A percentile compares a stretch with the other conserved stretches of the same genome.
Evolutionary conservation across 2,113 vertebrate genomes (phyloP).

Genomic region (Colossoma macropomum): DNA sequence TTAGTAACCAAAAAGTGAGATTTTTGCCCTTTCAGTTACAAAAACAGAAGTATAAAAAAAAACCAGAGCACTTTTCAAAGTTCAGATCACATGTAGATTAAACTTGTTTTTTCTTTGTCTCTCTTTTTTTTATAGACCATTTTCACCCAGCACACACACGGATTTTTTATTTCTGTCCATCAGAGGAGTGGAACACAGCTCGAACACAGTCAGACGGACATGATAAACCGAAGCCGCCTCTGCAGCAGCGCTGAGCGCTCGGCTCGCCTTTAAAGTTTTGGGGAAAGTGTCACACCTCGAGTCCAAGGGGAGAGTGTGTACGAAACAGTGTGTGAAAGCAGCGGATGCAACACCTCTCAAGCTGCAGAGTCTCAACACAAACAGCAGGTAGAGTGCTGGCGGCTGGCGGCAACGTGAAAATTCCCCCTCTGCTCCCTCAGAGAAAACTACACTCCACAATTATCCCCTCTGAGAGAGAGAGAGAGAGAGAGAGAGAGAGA

Average conservation of each 20-base stretch:
- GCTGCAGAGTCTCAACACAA: conserved; percentile 63
- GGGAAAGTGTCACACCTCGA: conserved; percentile 62
- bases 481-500: conserved; percentile 65
- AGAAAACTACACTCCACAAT: conserved; percentile 67
- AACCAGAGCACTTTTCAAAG: background rate
- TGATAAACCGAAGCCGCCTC: conserved; percentile 36
- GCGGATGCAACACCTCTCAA: conserved; percentile 67
- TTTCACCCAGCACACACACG: background rate
- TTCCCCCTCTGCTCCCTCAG: conserved; percentile 54
- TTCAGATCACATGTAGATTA: background rate
- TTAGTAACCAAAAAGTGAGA: too few relatives aligned
- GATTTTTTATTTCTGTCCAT: conserved; percentile 22
- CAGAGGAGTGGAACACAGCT: background rate
- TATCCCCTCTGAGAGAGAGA: conserved; percentile 66
- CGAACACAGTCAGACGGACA: conserved; percentile 11
- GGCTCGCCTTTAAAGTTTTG: conserved; percentile 66
- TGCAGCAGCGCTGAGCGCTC: conserved; percentile 40
- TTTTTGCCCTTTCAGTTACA: too few relatives aligned
- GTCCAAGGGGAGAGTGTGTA: conserved; percentile 60
- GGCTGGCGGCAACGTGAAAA: conserved; percentile 61
- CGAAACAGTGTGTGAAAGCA: conserved; percentile 60
- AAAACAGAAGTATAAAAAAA: background rate
- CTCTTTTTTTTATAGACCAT: background rate
- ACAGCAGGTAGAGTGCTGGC: conserved; percentile 63
- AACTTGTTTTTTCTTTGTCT: background rate